phyloP scores from a whole-genome alignment of 2,888 invertebrate genomes.

The Drosophila anceps region DNA sequence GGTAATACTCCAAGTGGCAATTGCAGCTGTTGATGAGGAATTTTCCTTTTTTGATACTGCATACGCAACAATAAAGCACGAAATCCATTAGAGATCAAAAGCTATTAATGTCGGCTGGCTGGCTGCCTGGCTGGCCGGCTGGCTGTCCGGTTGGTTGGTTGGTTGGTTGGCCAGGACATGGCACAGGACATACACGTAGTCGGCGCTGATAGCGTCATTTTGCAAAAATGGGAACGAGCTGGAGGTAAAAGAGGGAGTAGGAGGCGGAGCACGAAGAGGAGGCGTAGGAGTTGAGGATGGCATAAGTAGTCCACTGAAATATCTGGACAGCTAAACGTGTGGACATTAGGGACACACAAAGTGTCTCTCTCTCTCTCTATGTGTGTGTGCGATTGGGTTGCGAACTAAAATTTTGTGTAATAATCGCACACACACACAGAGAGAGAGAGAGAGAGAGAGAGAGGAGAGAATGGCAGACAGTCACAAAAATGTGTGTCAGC shows the following conservation, averaged over 20 bases:
- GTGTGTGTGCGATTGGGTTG: slow-evolving; percentile 19
- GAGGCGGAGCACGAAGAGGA: neutral
- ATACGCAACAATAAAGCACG: slow-evolving; percentile 59
- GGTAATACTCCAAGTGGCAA: slow-evolving; percentile 13
- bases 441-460: neutral
- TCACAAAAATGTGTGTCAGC: slow-evolving; percentile 57
- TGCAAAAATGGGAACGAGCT: slow-evolving; percentile 9
- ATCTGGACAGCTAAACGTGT: slow-evolving; percentile 44
- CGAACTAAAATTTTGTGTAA: slow-evolving; percentile 46
- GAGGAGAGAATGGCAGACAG: neutral
- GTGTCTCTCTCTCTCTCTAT: slow-evolving; percentile 4
- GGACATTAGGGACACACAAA: slow-evolving; percentile 58
- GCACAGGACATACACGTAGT: slow-evolving; percentile 43
- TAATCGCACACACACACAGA: slow-evolving; percentile 37
- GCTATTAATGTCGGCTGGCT: slow-evolving; percentile 52
- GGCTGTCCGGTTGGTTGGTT: neutral
- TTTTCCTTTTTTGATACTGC: slow-evolving; percentile 23
- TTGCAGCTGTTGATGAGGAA: slow-evolving; percentile 36
- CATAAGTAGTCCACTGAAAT: slow-evolving; percentile 56
- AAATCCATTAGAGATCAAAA: slow-evolving; percentile 70
- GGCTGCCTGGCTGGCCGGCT: slow-evolving; percentile 2
- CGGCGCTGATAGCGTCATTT: slow-evolving; percentile 58
- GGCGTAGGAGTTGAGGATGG: slow-evolving; percentile 12
- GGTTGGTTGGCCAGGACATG: slow-evolving; percentile 7
- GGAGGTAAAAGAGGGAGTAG: neutral